Evolutionary conservation across 2,113 vertebrate genomes (phyloP).

Genomic region (Phyllostomus hastatus): DNA sequence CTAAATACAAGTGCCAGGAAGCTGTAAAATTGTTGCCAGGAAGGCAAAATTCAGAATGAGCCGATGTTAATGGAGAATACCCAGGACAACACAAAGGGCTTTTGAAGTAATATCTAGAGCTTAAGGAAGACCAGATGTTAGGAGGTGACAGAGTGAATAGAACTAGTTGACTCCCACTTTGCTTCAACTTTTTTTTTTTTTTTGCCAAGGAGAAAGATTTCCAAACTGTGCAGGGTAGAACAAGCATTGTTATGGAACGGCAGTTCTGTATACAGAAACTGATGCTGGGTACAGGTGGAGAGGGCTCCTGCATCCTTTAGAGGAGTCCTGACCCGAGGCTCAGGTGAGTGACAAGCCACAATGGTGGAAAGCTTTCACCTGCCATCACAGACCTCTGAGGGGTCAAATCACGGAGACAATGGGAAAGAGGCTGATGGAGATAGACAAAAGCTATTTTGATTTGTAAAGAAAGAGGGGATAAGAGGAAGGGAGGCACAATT

Average conservation of each 20-base stretch:
- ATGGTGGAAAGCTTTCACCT: no score
- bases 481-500: not conserved
- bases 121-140: not conserved
- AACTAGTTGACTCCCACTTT: not conserved
- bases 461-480: not conserved
- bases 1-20: not conserved
- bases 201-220: not conserved
- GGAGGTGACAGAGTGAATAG: not conserved
- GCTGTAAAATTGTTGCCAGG: not conserved
- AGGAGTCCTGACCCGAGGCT: not conserved
- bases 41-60: not conserved
- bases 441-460: not conserved
- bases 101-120: not conserved
- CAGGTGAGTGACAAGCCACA: not conserved
- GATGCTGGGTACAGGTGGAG: not conserved
- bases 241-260: not conserved
- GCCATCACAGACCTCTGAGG: not conserved
- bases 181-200: not conserved
- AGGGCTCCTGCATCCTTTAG: no score
- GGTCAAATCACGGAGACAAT: not conserved
- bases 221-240: no score
- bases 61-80: not conserved
- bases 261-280: not conserved
- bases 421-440: not conserved
- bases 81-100: not conserved